Conservation (phyloP, 2,888 invertebrate species). For the Calephelis perditalis region DNA sequence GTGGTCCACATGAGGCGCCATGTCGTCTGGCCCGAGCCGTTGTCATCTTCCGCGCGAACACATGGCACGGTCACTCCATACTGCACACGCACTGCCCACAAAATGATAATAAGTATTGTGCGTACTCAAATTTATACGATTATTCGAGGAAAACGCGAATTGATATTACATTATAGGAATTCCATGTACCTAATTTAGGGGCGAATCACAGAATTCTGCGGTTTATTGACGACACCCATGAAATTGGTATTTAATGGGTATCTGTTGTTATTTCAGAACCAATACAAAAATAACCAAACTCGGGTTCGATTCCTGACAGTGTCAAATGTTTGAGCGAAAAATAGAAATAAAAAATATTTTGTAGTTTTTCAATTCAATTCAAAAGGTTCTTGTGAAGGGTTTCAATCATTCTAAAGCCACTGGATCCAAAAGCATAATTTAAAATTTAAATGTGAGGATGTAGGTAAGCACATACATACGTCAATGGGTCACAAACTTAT, state of each 20-base stretch:
- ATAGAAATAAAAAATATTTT: conserved; percentile 2
- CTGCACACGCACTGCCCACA: conserved; percentile 23
- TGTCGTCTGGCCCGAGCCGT: conserved; percentile 32
- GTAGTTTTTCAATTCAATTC: too few species aligned
- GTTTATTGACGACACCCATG: background rate
- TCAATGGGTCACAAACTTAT: too few species aligned
- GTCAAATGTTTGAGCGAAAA: background rate
- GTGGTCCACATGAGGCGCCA: conserved; percentile 53
- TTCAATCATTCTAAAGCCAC: too few species aligned
- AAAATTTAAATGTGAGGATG: too few species aligned
- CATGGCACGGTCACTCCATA: conserved; percentile 26
- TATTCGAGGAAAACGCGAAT: conserved; percentile 30
- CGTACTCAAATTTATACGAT: conserved; percentile 27
- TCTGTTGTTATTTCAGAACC: too few species aligned
- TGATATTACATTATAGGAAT: conserved; percentile 1
- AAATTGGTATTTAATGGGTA: too few species aligned
- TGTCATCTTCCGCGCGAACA: conserved; percentile 32
- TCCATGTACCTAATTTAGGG: background rate
- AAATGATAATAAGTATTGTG: conserved; percentile 26
- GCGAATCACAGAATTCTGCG: background rate
- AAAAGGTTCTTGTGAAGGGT: too few species aligned
- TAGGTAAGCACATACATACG: too few species aligned
- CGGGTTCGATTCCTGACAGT: too few species aligned
- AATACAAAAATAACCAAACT: too few species aligned
- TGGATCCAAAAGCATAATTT: too few species aligned